Evolutionary conservation across 2,888 invertebrate species (phyloP), one percentile per base, ranked within the genome.

Genomic region (Bruchidius siliquastri): DNA sequence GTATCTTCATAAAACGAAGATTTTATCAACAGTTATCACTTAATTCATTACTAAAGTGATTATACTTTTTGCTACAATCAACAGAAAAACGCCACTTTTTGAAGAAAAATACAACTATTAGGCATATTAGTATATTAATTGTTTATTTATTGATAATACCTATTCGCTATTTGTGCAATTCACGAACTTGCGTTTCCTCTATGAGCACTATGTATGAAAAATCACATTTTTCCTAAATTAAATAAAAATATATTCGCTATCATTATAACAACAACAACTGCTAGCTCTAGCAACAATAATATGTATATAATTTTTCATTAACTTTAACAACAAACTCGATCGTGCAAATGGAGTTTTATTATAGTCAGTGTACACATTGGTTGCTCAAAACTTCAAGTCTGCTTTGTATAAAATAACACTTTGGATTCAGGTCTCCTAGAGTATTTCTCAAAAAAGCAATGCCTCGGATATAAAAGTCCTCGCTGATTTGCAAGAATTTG

Each of bases 221-320:
- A 80, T 80, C 79, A 79, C 78, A 79, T 79, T 79, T 80, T 74
- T 79, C 77, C 79, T 79, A 81, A 82, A 82, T 80, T 77, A 81
- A 83, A 82, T 77, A 81, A 82, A 82, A 81, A 83, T 82, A 82
- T 82, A 83, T 82, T 81, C 76, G 80, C 81, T 82, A 82, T 83
- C 80, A 83, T 84, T 83, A 82, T 82, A 85, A 85, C 85, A 86
- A 85, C 85, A 85, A 85, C 84, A 84, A 86, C 82, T 74, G 82
- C 85, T 85, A 85, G 82, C 84, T 81, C 83, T 85, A 85, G 86
- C 86, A 86, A 86, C 86, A 85, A 85, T 85, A 84, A 85, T 83
- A 82, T 83, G 68, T 68, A 68, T 68, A 68, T 68, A 68, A 21
- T 49, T 81, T 83, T 82, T 82, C 22, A 21, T 80, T 84, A 86